Evolutionary conservation across 2,113 vertebrate species (phyloP).

Genomic region (Rhinoderma darwinii): DNA sequence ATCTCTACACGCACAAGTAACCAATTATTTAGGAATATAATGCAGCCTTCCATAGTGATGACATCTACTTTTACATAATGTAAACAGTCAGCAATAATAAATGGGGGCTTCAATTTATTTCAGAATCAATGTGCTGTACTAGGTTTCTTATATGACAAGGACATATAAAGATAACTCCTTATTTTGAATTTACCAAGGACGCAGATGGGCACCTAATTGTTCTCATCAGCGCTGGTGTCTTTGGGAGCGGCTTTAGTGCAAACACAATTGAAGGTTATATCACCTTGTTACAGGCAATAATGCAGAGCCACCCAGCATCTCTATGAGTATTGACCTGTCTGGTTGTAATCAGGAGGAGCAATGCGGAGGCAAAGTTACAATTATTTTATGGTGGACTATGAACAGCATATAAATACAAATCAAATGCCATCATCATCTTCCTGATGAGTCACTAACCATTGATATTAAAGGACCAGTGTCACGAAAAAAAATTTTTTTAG

Average conservation of each 20-base stretch:
- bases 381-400: not conserved
- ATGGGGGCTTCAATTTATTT: not conserved
- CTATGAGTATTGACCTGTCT: slow-evolving; percentile 1
- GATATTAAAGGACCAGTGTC: too few relatives aligned
- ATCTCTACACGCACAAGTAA: not conserved
- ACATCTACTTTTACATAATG: not conserved
- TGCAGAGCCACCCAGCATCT: not conserved
- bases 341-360: slow-evolving; percentile 1
- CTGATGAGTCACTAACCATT: not conserved
- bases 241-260: not conserved
- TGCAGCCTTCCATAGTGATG: not conserved
- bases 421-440: not conserved
- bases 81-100: not conserved
- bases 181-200: slow-evolving; percentile 9
- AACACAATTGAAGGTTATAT: slow-evolving; percentile 26
- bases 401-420: not conserved
- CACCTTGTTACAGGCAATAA: not conserved
- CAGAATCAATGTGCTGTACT: not conserved
- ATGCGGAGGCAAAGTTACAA: not conserved
- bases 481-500: too few relatives aligned
- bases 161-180: slow-evolving; percentile 7
- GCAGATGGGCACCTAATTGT: not conserved
- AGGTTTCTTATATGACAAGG: not conserved
- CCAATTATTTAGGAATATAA: not conserved
- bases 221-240: not conserved